Conservation (phyloP, 2,113 vertebrate genomes). For the Grantiella picta region DNA sequence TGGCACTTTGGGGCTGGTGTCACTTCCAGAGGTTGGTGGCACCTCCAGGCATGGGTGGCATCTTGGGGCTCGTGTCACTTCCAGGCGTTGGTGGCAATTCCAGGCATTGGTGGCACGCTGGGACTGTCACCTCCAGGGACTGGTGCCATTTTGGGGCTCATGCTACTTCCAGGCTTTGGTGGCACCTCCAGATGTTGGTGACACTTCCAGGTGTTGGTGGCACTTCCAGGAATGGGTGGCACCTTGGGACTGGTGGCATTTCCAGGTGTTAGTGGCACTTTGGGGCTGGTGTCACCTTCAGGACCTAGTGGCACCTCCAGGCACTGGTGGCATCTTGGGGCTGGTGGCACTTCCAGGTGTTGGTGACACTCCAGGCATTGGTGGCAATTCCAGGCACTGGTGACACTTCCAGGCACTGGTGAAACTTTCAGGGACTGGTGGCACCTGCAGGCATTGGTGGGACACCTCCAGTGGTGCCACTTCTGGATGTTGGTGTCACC, state of each 20-base stretch:
- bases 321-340: not conserved
- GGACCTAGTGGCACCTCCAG: rapidly evolving
- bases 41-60: not conserved
- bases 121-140: too few species aligned
- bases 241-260: not conserved
- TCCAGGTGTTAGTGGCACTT: not conserved
- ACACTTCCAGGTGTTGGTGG: not conserved
- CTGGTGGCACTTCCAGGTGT: rapidly evolving
- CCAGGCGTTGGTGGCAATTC: not conserved
- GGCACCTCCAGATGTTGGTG: not conserved
- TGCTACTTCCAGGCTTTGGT: not conserved
- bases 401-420: not conserved
- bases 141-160: not conserved
- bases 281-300: not conserved
- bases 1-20: not conserved
- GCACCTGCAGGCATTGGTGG: rapidly evolving
- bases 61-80: not conserved
- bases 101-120: too few species aligned
- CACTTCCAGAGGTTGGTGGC: not conserved
- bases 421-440: rapidly evolving
- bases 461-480: rapidly evolving
- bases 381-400: not conserved
- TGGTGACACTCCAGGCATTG: rapidly evolving
- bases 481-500: not conserved
- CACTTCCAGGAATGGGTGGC: not conserved